Base-by-base conservation (phyloP, 2,888 invertebrate species). In the Noctua fimbriata region DNA sequence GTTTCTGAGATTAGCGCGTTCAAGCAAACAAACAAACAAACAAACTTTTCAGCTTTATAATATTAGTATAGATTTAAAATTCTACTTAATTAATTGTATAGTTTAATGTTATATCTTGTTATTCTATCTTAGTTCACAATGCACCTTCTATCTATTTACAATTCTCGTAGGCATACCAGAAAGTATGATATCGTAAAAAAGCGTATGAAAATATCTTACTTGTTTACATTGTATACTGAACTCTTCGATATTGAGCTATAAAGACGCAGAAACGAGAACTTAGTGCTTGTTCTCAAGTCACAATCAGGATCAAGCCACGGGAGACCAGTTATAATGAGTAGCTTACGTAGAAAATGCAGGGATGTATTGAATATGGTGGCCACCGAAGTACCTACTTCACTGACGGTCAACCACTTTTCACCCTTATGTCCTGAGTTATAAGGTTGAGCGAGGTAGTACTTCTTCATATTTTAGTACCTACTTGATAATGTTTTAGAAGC, bases 241-340 rank as follows among this genome's bases (percentile, higher is more conserved):
- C 32, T 77, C 32, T 44, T 36, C 24, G 21, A 52, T 66, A 44
- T 77, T 66, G 16, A 78, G 65, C 44, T 66, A 32, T 78, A 44
- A 78, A 77, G 52, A 32, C 7, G 21, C n/a, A 65, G 55, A 41
- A 55, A 32, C 10, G 21, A 52, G 41, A 78, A 55, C 32, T 32
- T n/a, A 55, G 18, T 0, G 18, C 24, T 52, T 44, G 28, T 32
- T 66, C 66, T 66, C 65, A 78, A 47, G 44, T 78, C 36, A 78
- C 78, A 78, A 32, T 55, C 18, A 16, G 12, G 7, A 55, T 18
- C 47, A 21, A 55, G 2, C 78, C 14, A n/a, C 77, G 21, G 76
- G 65, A 10, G 49, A 1, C 21, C 52, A 65, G 41, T 41, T 41
- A 41, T 63, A 9, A 63, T 49, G 41, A 65, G 76, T 28, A 28